These are phyloP conservation scores for Blera fallax DNA, from an alignment of 2,888 invertebrate genomes.

Conservation along the genomic window DNA sequence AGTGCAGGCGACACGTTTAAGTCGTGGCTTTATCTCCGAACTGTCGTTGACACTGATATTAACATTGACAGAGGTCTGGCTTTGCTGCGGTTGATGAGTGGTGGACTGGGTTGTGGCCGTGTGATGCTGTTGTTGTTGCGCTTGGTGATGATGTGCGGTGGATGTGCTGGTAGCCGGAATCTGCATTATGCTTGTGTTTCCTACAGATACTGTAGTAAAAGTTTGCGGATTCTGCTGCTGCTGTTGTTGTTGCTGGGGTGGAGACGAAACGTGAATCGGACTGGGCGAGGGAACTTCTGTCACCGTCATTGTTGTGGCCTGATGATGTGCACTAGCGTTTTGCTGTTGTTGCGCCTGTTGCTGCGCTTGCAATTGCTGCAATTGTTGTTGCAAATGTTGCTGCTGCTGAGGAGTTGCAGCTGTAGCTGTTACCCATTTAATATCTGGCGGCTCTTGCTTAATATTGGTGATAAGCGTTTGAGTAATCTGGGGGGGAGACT, in stretches of 20 bases:
- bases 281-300: constrained; percentile 68
- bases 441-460: constrained; percentile 80
- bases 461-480: constrained; percentile 78
- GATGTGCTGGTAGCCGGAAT: constrained; percentile 65
- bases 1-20: constrained; percentile 96
- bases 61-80: constrained; percentile 78
- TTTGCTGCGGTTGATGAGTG: constrained; percentile 51
- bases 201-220: constrained; percentile 66
- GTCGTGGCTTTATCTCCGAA: constrained; percentile 82
- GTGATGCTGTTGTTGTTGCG: constrained; percentile 73
- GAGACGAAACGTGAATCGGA: constrained; percentile 56
- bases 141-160: constrained; percentile 72
- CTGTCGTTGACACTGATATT: constrained; percentile 80
- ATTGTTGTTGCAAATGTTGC: constrained; percentile 79
- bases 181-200: constrained; percentile 66
- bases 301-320: constrained; percentile 38
- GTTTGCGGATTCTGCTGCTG: constrained; percentile 55
- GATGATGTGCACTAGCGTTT: constrained; percentile 44
- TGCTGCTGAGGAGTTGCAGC: constrained; percentile 79
- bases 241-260: constrained; percentile 60
- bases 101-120: constrained; percentile 63
- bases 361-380: constrained; percentile 75
- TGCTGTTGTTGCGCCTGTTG: constrained; percentile 65
- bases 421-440: constrained; percentile 77
- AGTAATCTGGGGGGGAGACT: constrained; percentile 78